Percentiles rank a stretch among this genome's conserved stretches.
These are phyloP conservation scores for Diploptera punctata DNA, from an alignment of 2,888 invertebrate species.

Conservation along the genomic window DNA sequence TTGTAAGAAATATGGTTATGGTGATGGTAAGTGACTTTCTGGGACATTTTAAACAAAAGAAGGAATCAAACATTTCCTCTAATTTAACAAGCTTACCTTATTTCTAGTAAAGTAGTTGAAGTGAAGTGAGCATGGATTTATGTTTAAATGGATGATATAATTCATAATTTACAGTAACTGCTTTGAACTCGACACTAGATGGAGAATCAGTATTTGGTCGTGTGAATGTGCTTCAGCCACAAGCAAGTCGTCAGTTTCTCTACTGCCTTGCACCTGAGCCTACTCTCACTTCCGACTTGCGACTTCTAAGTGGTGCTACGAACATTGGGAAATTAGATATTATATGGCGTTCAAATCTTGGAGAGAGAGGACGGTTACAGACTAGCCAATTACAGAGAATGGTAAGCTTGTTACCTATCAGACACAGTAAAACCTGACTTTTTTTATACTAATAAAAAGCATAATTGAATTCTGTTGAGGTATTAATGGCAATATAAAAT, in stretches of 20 bases:
- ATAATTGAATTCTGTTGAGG: too few relatives aligned
- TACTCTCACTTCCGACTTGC: slow-evolving; percentile 76
- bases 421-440: too few relatives aligned
- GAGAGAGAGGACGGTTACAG: slow-evolving; percentile 95
- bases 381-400: slow-evolving; percentile 93
- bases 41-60: too few relatives aligned
- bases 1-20: too few relatives aligned
- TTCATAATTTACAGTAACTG: slow-evolving; percentile 68
- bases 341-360: slow-evolving; percentile 96
- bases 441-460: too few relatives aligned
- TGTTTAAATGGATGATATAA: too few relatives aligned
- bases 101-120: too few relatives aligned
- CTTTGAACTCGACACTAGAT: slow-evolving; percentile 71
- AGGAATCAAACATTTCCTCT: too few relatives aligned
- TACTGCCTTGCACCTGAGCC: slow-evolving; percentile 88
- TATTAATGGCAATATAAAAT: too few relatives aligned
- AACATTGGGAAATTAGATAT: slow-evolving; percentile 97
- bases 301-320: slow-evolving; percentile 79
- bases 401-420: slow-evolving; percentile 58
- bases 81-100: too few relatives aligned
- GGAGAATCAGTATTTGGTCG: slow-evolving; percentile 79
- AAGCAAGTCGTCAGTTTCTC: slow-evolving; percentile 92
- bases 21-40: too few relatives aligned
- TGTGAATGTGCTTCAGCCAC: slow-evolving; percentile 83
- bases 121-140: too few relatives aligned